Conservation (phyloP, 2,888 invertebrate species). For the Chrysotoxum bicinctum region DNA sequence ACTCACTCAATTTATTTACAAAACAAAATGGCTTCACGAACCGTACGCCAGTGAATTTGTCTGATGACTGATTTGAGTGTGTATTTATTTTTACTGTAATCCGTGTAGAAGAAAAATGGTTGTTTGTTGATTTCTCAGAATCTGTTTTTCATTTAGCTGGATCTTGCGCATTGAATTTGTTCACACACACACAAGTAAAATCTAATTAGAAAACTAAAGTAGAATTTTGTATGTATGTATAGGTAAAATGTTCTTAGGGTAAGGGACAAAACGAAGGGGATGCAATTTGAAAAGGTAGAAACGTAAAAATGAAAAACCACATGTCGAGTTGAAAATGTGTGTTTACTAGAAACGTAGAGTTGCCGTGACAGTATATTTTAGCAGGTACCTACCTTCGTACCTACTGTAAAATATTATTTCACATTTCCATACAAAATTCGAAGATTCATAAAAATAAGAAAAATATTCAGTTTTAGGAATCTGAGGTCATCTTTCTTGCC, state of each 20-base stretch:
- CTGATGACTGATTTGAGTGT: slow-evolving; percentile 56
- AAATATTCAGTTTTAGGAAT: no score
- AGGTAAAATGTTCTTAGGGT: not conserved
- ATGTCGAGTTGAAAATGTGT: slow-evolving; percentile 36
- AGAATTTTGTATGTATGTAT: not conserved
- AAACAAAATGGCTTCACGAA: slow-evolving; percentile 28
- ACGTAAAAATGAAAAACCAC: slow-evolving; percentile 23
- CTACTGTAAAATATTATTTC: no score
- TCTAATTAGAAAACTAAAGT: slow-evolving; percentile 4
- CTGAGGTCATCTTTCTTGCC: no score
- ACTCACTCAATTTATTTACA: slow-evolving; percentile 25
- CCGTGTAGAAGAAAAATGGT: slow-evolving; percentile 26
- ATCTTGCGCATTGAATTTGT: not conserved
- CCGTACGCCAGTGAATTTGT: slow-evolving; percentile 47
- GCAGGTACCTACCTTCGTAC: no score
- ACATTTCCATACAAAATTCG: no score
- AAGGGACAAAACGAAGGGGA: not conserved
- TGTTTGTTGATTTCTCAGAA: slow-evolving; percentile 36
- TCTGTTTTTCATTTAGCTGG: slow-evolving; percentile 23
- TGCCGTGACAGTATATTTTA: not conserved
- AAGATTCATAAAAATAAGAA: no score
- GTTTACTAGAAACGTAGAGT: slow-evolving; percentile 16
- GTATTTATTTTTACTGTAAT: slow-evolving; percentile 33
- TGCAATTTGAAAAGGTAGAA: slow-evolving; percentile 2
- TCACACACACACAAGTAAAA: not conserved